Evolutionary conservation across 2,113 vertebrate genomes (phyloP), one percentile per base, ranked within the genome.

Genomic region (Zosterops pallidus): DNA sequence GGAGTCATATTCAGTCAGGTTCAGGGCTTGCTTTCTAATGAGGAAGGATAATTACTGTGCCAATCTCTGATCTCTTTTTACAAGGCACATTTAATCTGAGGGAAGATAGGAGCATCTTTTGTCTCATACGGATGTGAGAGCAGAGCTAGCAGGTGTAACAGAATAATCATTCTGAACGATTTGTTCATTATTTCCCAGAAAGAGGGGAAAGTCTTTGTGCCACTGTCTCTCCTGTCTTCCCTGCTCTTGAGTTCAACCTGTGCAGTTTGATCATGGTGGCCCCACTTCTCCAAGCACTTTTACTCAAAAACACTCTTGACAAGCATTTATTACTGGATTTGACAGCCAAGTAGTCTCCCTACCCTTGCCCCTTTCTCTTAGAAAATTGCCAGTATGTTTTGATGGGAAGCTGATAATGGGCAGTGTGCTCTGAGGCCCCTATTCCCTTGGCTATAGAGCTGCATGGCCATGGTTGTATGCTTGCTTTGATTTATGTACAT

Each of bases 121-220:
- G 39, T 89, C 49, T 88, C 18, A 4, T 77, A 62, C 5, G 60
- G 56, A 47, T 60, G 83, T 92, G 59, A 90, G 79, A 94, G 63
- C 17, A 60, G 52, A 55, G 60, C 89, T 62, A 68, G 37, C 35
- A 87, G 67, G 59, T 83, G 33, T 86, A 93, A 52, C 47, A 47
- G 64, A 72, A 91, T 78, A 86, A 81, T 64, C 83, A 78, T 35
- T 56, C 75, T 86, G 35, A 80, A 83, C 89, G 57, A 76, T 52
- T 76, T 47, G 56, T 62, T 95, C 77, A 56, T 92, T 83, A 83
- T 90, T 94, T 62, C 37, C 47, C 71, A 93, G 87, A 86, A 91
- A 92, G 44, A 75, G 56, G 44, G 14, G 29, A 77, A 84, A 65
- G 57, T 83, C 74, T 72, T 52, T 3, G 1, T 90, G 41, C 85